Percentiles rank a stretch among this genome's conserved stretches.
These are phyloP conservation scores for Drosophila nr. perissopoda DNA, from an alignment of 2,888 invertebrate genomes.

Conservation along the genomic window DNA sequence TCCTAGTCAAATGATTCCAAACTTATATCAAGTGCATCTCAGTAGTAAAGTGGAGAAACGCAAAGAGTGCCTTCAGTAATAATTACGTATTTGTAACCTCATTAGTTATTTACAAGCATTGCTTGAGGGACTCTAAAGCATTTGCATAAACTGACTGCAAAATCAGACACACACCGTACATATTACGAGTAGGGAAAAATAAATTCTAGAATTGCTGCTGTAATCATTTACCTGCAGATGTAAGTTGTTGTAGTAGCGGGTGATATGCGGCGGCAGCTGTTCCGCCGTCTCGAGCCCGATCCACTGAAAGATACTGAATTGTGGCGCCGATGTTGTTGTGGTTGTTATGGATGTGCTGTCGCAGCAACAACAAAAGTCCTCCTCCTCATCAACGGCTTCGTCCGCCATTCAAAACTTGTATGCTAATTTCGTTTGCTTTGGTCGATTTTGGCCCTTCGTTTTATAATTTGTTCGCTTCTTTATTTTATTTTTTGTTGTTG, in stretches of 20 bases:
- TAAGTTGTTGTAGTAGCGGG: constrained; percentile 88
- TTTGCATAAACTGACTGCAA: not conserved
- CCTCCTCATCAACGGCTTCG: constrained; percentile 37
- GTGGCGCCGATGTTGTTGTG: constrained; percentile 46
- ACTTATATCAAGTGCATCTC: not conserved
- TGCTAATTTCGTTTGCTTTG: constrained; percentile 56
- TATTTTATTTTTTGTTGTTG: constrained; percentile 18
- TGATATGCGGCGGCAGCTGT: constrained; percentile 88
- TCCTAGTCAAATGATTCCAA: not conserved
- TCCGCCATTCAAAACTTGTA: constrained; percentile 66
- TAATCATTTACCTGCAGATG: constrained; percentile 83
- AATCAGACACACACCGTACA: not conserved
- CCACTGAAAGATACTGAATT: constrained; percentile 85
- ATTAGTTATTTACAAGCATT: constrained; percentile 8
- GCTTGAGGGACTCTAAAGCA: not conserved
- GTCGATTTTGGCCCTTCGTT: constrained; percentile 43
- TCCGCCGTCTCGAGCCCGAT: constrained; percentile 89
- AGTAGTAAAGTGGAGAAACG: too few species aligned
- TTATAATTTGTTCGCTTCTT: constrained; percentile 64
- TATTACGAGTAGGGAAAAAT: not conserved
- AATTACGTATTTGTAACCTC: not conserved
- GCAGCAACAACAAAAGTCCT: constrained; percentile 61
- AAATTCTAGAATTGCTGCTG: constrained; percentile 4
- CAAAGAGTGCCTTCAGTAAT: not conserved
- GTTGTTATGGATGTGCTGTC: constrained; percentile 55